Evolutionary conservation across 2,113 vertebrate species (phyloP).

Genomic region (Baryphthengus martii): DNA sequence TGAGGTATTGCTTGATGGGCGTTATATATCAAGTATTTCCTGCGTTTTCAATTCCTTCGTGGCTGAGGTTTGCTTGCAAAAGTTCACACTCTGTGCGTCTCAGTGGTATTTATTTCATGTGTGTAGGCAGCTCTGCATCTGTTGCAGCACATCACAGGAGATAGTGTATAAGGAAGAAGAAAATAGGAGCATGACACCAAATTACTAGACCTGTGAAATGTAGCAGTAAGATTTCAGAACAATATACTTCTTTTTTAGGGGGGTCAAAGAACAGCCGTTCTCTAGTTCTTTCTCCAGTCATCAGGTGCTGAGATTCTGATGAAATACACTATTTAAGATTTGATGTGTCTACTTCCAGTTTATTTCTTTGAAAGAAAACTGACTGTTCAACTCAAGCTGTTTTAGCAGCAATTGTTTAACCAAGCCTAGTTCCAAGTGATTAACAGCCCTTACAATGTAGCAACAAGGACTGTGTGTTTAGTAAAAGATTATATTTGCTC

Average conservation of each 20-base stretch:
- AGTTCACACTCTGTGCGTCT: too few relatives aligned
- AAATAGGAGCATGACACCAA: neutral
- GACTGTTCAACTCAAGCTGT: neutral
- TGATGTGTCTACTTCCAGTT: neutral
- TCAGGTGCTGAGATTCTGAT: neutral
- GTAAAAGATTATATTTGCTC: constrained; percentile 45
- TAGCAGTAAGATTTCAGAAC: neutral
- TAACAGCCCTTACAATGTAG: constrained; percentile 1
- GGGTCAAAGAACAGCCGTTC: neutral
- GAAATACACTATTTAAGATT: neutral
- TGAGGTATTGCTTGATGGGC: neutral
- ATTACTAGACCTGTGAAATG: neutral
- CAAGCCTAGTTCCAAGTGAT: neutral
- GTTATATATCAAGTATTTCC: neutral
- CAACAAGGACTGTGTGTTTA: constrained; percentile 19
- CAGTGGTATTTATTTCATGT: neutral
- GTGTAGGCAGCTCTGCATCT: neutral
- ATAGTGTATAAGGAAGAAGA: neutral
- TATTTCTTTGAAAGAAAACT: neutral
- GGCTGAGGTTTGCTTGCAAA: neutral
- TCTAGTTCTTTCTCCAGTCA: neutral
- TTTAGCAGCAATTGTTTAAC: constrained; percentile 5
- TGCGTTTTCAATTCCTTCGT: neutral
- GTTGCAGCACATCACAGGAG: neutral
- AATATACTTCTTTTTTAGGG: neutral